These are phyloP conservation scores for Ceraclea dissimilis DNA, from an alignment of 2,888 invertebrate species.

Conservation along the genomic window DNA sequence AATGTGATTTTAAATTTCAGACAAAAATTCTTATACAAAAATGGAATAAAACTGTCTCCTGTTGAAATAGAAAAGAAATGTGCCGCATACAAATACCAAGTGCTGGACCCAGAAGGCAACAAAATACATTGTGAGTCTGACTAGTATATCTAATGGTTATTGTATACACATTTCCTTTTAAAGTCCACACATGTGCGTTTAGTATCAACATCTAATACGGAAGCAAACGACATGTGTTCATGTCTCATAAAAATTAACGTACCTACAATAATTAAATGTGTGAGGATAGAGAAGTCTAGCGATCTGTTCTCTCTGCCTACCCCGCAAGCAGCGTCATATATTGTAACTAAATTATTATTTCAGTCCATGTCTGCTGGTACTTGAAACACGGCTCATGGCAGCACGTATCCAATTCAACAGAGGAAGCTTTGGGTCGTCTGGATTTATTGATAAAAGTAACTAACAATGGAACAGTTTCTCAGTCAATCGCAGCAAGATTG, in stretches of 20 bases:
- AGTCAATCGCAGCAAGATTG: not conserved
- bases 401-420: not conserved
- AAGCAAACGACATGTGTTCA: too few relatives aligned
- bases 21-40: not conserved
- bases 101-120: not conserved
- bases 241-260: too few relatives aligned
- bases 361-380: not conserved
- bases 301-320: too few relatives aligned
- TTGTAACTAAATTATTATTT: too few relatives aligned
- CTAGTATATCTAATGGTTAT: too few relatives aligned
- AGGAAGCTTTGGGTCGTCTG: not conserved
- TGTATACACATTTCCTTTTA: too few relatives aligned
- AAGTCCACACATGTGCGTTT: too few relatives aligned
- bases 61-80: not conserved
- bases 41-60: not conserved
- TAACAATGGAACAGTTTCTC: not conserved
- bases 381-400: not conserved
- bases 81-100: not conserved
- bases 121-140: not conserved
- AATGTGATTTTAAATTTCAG: too few relatives aligned
- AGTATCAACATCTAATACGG: too few relatives aligned
- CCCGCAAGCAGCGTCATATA: too few relatives aligned
- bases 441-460: not conserved
- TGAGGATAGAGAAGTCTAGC: too few relatives aligned
- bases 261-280: too few relatives aligned